A percentile compares a stretch with the other conserved stretches of the same genome.
Evolutionary conservation across 2,113 vertebrate species (phyloP).

Genomic region (Xiphorhynchus elegans): DNA sequence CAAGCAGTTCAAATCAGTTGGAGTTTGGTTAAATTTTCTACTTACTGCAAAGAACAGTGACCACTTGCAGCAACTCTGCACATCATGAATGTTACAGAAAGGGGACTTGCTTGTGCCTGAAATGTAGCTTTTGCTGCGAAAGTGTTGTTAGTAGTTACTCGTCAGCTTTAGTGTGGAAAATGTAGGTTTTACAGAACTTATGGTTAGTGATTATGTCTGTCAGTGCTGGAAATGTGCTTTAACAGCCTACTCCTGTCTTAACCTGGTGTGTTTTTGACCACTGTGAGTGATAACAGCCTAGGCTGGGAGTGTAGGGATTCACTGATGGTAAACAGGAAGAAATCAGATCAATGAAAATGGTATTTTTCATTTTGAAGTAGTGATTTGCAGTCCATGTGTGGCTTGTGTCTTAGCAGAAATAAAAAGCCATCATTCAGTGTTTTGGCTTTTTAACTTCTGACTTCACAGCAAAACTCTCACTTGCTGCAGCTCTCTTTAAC

Average conservation of each 20-base stretch:
- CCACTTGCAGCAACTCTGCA: background rate
- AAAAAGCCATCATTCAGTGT: background rate
- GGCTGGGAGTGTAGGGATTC: background rate
- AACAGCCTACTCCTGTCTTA: background rate
- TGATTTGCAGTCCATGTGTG: background rate
- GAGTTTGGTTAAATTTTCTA: background rate
- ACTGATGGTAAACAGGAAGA: background rate
- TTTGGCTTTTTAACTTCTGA: background rate
- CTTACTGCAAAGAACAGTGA: background rate
- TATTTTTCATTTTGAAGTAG: background rate
- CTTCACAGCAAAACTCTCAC: background rate
- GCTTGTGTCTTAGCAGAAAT: background rate
- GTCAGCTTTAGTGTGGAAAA: background rate
- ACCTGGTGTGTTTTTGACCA: background rate
- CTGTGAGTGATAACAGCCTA: background rate
- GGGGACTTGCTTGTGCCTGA: background rate
- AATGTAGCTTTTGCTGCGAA: background rate
- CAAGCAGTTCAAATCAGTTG: background rate
- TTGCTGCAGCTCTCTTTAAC: background rate
- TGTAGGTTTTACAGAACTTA: background rate
- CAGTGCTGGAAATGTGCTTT: background rate
- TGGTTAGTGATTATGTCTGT: background rate
- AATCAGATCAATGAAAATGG: background rate
- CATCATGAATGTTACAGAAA: background rate
- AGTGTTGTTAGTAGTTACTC: background rate